phyloP scores from a whole-genome alignment of 2,888 invertebrate species.

The Allolobophora icterica region DNA sequence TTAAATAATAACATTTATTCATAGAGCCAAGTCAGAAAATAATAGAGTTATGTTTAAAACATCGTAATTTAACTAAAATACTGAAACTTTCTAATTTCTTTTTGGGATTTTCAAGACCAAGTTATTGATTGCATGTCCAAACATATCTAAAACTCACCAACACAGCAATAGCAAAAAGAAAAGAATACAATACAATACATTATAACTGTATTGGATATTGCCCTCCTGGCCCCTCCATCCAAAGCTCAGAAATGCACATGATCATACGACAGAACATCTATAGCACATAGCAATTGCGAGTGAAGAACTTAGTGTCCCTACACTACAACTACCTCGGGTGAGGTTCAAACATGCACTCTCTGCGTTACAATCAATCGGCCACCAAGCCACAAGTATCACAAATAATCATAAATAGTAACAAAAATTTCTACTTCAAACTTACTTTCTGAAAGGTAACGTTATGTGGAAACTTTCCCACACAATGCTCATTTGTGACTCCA shows the following conservation, averaged over 20 bases:
- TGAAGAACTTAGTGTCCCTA: too few relatives aligned
- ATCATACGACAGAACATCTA: too few relatives aligned
- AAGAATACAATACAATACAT: too few relatives aligned
- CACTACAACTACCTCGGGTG: too few relatives aligned
- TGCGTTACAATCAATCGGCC: too few relatives aligned
- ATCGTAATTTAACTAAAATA: not conserved
- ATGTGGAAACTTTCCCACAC: conserved; percentile 75
- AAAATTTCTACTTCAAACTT: conserved; percentile 52
- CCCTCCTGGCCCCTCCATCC: too few relatives aligned
- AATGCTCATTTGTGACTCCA: conserved; percentile 44
- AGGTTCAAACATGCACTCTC: too few relatives aligned
- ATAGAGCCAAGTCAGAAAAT: not conserved
- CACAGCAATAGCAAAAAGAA: not conserved
- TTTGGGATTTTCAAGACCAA: not conserved
- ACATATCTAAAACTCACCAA: not conserved
- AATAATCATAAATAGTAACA: not conserved
- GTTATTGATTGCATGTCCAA: not conserved
- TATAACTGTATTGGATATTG: too few relatives aligned
- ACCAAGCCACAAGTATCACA: not conserved
- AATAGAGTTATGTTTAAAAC: not conserved
- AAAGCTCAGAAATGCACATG: too few relatives aligned
- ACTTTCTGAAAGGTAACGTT: conserved; percentile 89
- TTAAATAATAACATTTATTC: not conserved
- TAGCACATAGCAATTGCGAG: too few relatives aligned
- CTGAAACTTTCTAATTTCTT: not conserved